These are phyloP conservation scores for Pipistrellus pygmaeus DNA, from an alignment of 2,797 vertebrate genomes.

Conservation along the genomic window DNA sequence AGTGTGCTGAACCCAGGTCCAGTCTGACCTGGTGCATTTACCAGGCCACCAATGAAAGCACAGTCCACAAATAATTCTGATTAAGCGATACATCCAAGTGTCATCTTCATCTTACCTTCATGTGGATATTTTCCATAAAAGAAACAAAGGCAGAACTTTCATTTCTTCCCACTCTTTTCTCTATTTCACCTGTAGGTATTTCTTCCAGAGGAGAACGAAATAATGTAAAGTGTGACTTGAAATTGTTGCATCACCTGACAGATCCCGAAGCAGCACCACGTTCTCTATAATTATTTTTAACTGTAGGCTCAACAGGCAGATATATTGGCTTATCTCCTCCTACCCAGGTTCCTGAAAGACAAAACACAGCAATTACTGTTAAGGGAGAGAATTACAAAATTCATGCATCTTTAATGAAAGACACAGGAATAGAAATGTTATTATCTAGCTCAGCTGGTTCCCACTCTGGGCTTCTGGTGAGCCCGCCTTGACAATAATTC, in stretches of 20 bases:
- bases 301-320: slow-evolving; percentile 67
- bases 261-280: slow-evolving; percentile 56
- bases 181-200: neutral
- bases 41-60: neutral
- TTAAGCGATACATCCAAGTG: neutral
- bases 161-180: neutral
- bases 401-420: slow-evolving; percentile 81
- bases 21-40: too few relatives aligned
- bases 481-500: slow-evolving; percentile 61
- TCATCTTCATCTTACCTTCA: neutral
- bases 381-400: slow-evolving; percentile 81
- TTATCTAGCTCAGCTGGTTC: slow-evolving; percentile 48
- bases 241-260: slow-evolving; percentile 27
- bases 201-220: slow-evolving; percentile 18
- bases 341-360: slow-evolving; percentile 76
- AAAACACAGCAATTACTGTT: slow-evolving; percentile 81
- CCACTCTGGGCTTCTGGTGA: slow-evolving; percentile 49
- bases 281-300: slow-evolving; percentile 78
- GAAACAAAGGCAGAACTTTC: neutral
- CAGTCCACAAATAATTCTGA: neutral
- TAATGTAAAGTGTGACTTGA: slow-evolving; percentile 31
- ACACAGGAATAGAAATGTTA: slow-evolving; percentile 71
- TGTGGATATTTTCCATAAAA: neutral
- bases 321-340: slow-evolving; percentile 76
- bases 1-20: too few relatives aligned